Percentiles rank a stretch among this genome's conserved stretches.
phyloP scores from a whole-genome alignment of 2,113 vertebrate species.

The Eolophus roseicapilla region DNA sequence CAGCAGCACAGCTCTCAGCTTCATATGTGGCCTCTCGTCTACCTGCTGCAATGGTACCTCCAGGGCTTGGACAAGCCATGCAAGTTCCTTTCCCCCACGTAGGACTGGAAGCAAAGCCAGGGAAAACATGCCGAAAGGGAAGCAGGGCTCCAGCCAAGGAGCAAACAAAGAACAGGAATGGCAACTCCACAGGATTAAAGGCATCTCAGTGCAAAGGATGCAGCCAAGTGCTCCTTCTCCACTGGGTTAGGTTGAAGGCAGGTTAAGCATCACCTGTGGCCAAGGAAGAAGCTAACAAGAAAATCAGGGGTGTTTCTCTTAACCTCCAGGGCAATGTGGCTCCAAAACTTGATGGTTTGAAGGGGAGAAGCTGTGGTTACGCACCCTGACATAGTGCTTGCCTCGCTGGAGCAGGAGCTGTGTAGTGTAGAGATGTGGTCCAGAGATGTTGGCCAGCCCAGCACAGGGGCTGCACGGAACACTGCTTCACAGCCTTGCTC shows the following conservation, averaged over 20 bases:
- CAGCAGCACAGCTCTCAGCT: not conserved
- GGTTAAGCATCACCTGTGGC: not conserved
- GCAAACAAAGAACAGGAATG: not conserved
- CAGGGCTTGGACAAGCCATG: not conserved
- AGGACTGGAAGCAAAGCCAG: not conserved
- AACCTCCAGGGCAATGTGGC: not conserved
- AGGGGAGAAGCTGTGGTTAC: not conserved
- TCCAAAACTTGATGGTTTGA: not conserved
- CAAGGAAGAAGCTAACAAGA: not conserved
- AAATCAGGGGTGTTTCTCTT: not conserved
- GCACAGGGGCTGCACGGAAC: not conserved
- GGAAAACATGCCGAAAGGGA: not conserved
- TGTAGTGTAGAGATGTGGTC: not conserved
- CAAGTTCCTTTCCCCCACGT: not conserved
- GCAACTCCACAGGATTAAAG: not conserved
- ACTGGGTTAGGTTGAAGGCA: not conserved
- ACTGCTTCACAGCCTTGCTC: not conserved
- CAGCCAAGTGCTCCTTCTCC: not conserved
- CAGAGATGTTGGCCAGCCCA: not conserved
- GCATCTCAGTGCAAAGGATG: not conserved
- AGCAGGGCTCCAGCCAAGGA: not conserved
- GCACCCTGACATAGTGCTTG: not conserved
- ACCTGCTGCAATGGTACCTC: not conserved
- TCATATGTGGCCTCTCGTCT: accelerated
- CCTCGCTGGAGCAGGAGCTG: not conserved